Base-by-base conservation (phyloP, 2,797 vertebrate species). In the Lagocephalus sceleratus region DNA sequence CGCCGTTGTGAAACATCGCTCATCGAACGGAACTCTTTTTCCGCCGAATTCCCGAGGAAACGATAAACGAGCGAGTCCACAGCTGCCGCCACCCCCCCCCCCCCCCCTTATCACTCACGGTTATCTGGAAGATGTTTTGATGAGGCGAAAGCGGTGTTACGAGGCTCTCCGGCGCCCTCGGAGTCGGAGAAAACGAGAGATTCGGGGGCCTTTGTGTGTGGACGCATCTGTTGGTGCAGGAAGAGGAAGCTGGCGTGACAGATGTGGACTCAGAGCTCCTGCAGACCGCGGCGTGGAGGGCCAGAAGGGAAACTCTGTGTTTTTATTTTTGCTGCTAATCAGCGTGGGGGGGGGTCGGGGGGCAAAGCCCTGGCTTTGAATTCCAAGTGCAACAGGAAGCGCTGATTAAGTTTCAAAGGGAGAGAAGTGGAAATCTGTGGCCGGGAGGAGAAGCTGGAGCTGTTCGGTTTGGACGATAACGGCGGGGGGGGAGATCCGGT, bases 371-470 rank as follows among this genome's bases (percentile, higher is more conserved):
- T 71, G 64, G 81, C 74, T 79, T 57, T 72, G 69, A 73, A 75
- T 78, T 89, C 84, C 83, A 86, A 83, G 69, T 64, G 74, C 75
- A 85, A 85, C 86, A 88, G 84, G 82, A 88, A 87, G 62, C 66
- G 47, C 55, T 76, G 83, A 85, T 87, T 86, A 72, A 65, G 75
- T 83, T 85, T 84, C 79, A 74, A 77, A 84, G 74, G 78, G 76
- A 67, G 9, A 73, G 55, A 3, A 43, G 68, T 79, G 82, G 77
- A 87, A 83, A 73, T 66, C 47, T 75, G 78, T 60, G 79, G 74
- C 78, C 75, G 74, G 54, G 51, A 56, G 63, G 64, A 67, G 63
- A 47, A 70, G 57, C 45, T 54, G 63, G 59, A 60, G 53, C 45
- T n/a, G 39, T 63, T 53, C 69, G 51, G 44, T 55, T 56, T 22